Evolutionary conservation across 2,888 invertebrate species (phyloP), one percentile per base, ranked within the genome.

Genomic region (Thereva unica): DNA sequence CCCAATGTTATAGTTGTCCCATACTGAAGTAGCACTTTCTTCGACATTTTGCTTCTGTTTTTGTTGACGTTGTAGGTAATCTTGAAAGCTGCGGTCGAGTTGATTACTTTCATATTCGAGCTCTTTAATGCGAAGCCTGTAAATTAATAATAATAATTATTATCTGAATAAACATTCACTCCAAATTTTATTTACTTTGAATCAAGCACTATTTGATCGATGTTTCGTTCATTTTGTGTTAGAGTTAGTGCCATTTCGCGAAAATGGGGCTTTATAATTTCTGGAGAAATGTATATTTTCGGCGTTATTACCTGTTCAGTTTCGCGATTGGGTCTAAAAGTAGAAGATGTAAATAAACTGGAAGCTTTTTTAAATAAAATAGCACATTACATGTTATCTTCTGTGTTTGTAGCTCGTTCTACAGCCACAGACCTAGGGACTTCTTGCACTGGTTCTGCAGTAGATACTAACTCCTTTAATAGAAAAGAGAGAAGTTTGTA

Each of bases 61-160:
- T 4, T 72, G 71, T 44, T 75, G 74, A 7, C 74, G 72, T 44
- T 77, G 75, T 56, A 80, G 54, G 64, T 78, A 80, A 3, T 72
- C 72, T 9, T 75, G 74, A 45, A 80, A 78, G 37, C 73, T 76
- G 55, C 75, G 72, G 68, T 80, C 80, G 45, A 80, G 68, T 68
- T 77, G 72, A 70, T 77, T 75, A 66, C 79, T 78, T 71, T 80
- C 80, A 53, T 75, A 70, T 67, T 80, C 80, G 45, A 80, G 67
- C 70, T 79, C 75, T 64, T 75, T 72, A 64, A 80, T 74, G 6
- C 80, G 78, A 44, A 74, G 70, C 68, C 80, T 80, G 44, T 7
- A 50, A 64, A 55, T 52, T 61, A 59, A 5, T 38, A 38, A 23
- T 5, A 8, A 40, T 45, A 49, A 37, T 12, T 3, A 49, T 12